Evolutionary conservation across 92 coral and sea anemone species (phyloP).

Genomic region (Phenganax subtilis): DNA sequence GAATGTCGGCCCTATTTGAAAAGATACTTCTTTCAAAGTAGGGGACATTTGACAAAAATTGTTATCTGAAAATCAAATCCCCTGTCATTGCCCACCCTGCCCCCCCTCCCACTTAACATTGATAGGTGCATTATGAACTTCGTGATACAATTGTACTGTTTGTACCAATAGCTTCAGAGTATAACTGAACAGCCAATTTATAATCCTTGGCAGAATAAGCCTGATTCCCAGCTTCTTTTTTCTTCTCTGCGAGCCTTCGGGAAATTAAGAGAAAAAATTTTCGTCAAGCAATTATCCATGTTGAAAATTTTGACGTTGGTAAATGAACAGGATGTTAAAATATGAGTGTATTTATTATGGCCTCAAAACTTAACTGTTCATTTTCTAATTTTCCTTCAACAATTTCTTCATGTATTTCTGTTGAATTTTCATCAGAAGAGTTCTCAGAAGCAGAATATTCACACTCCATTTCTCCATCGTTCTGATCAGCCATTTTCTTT

Average conservation of each 20-base stretch:
- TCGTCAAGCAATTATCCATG: neutral
- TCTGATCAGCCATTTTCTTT: slow-evolving; percentile 21
- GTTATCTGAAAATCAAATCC: too few species aligned
- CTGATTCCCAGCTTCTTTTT: slow-evolving; percentile 82
- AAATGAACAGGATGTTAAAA: neutral
- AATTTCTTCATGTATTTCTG: neutral
- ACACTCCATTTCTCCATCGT: slow-evolving; percentile 2
- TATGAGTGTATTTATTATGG: neutral
- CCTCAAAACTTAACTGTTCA: slow-evolving; percentile 10
- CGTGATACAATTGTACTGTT: neutral
- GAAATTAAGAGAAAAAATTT: neutral
- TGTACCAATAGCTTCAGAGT: slow-evolving; percentile 93
- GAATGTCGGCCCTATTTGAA: too few species aligned
- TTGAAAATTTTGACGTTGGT: neutral
- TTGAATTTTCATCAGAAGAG: slow-evolving; percentile 8
- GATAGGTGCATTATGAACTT: neutral
- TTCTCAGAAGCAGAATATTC: neutral
- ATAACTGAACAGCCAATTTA: slow-evolving; percentile 60
- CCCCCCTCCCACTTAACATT: too few species aligned
- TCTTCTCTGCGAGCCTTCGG: slow-evolving; percentile 80
- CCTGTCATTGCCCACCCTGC: too few species aligned
- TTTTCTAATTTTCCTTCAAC: neutral
- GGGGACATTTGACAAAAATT: too few species aligned
- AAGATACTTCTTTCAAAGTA: too few species aligned
- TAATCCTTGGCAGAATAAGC: slow-evolving; percentile 72